These are phyloP conservation scores for Picus viridis DNA, from an alignment of 2,797 vertebrate genomes.

Conservation along the genomic window DNA sequence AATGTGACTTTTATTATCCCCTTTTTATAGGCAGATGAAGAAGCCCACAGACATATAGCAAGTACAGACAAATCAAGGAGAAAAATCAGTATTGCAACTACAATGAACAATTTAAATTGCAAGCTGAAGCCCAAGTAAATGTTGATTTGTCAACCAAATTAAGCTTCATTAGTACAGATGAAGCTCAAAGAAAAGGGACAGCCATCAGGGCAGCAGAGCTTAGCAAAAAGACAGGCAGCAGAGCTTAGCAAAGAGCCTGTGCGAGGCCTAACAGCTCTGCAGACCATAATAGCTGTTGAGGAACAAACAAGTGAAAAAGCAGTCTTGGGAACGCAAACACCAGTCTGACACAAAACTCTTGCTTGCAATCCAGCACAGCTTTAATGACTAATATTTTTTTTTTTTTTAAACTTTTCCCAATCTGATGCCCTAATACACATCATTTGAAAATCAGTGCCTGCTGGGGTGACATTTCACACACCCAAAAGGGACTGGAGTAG, in stretches of 20 bases:
- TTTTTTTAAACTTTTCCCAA: accelerated
- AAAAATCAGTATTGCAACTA: background rate
- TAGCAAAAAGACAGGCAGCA: background rate
- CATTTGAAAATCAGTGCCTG: background rate
- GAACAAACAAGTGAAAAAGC: background rate
- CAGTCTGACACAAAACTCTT: background rate
- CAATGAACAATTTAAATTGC: background rate
- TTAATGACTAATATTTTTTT: background rate
- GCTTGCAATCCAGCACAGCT: background rate
- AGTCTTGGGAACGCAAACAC: background rate
- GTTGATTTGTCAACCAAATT: background rate
- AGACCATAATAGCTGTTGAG: background rate
- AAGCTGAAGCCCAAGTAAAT: background rate
- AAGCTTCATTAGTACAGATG: background rate
- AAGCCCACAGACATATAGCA: background rate
- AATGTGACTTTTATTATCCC: background rate
- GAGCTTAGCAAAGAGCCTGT: background rate
- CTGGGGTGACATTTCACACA: background rate
- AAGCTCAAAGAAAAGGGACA: background rate
- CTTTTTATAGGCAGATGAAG: background rate
- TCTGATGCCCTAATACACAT: background rate
- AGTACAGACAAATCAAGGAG: background rate
- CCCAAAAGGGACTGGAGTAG: background rate
- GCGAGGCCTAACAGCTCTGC: background rate
- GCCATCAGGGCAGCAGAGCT: background rate